Percentiles rank a stretch among this genome's conserved stretches.
phyloP scores from a whole-genome alignment of 2,797 vertebrate species.

The Poeciliopsis presidionis region DNA sequence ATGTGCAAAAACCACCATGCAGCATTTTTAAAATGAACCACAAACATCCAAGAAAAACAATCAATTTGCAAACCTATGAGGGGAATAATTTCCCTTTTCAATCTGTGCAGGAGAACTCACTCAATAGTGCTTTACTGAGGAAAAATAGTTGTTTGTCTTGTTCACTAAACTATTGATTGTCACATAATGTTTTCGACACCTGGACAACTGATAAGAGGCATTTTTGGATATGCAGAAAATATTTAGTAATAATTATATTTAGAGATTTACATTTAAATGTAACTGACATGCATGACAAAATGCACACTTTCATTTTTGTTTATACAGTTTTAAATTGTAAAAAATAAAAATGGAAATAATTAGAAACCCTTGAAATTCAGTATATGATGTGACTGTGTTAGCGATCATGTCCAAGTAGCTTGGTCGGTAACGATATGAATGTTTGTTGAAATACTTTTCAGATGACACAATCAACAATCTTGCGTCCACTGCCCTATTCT shows the following conservation, averaged over 20 bases:
- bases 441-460: background rate
- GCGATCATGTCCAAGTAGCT: background rate
- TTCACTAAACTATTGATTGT: conserved; percentile 28
- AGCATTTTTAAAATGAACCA: conserved; percentile 11
- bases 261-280: conserved; percentile 4
- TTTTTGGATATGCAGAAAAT: background rate
- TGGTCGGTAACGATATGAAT: background rate
- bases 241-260: background rate
- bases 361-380: background rate
- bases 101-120: conserved; percentile 16
- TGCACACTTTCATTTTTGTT: background rate
- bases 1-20: conserved; percentile 38
- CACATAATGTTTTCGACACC: conserved; percentile 16
- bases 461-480: background rate
- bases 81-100: conserved; percentile 26
- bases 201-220: conserved; percentile 9
- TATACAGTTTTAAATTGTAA: background rate
- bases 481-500: background rate
- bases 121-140: conserved; percentile 31
- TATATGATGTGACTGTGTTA: background rate
- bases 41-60: conserved; percentile 45
- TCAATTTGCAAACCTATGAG: conserved; percentile 18
- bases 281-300: background rate
- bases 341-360: conserved; percentile 1
- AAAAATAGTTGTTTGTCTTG: conserved; percentile 27